Evolutionary conservation across 2,113 vertebrate genomes (phyloP), one percentile per base, ranked within the genome.

Genomic region (Ammospiza caudacuta): DNA sequence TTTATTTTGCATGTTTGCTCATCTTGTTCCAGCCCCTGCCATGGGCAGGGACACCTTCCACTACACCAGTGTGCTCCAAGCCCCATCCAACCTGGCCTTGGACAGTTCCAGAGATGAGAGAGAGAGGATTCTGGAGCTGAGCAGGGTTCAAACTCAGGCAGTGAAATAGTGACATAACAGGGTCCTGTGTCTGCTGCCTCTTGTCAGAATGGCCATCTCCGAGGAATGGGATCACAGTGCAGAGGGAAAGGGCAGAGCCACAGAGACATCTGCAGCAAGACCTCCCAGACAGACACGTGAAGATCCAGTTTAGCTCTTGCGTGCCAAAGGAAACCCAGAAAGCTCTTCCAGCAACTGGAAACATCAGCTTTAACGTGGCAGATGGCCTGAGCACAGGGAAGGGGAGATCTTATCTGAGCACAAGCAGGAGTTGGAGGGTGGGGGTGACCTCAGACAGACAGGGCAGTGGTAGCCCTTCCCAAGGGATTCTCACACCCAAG

Each of bases 131-230:
- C n/a, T 6, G 6, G 9, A 19, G 31, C 28, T 6, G 4, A 68
- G 47, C 49, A 63, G 68, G 19, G 43, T 17, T 49, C 54, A 63
- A 41, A 39, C 20, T 35, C 37, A 66, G 35, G 41, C 39, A 61
- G 59, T 4, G 5, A 25, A 31, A 24, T 9, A 39, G 37, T 0
- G 22, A n/a, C 18, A 33, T 49, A 25, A n/a, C 35, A 68, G 24
- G 25, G 25, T 47, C 9, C 4, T 5, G 31, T 1, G 3, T 9
- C 29, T n/a, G 63, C 55, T 52, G 73, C 74, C 68, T 54, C 15
- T 39, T 69, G 54, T 39, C 72, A 35, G 37, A 61, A 12, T 19
- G 0, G 0, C 2, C 0, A 4, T 3, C 33, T 23, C 6, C 0
- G 0, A 46, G 41, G 44, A 12, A 21, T 0, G 9, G 47, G 54